phyloP scores from a whole-genome alignment of 2,797 vertebrate genomes.

The Sciurus carolinensis region DNA sequence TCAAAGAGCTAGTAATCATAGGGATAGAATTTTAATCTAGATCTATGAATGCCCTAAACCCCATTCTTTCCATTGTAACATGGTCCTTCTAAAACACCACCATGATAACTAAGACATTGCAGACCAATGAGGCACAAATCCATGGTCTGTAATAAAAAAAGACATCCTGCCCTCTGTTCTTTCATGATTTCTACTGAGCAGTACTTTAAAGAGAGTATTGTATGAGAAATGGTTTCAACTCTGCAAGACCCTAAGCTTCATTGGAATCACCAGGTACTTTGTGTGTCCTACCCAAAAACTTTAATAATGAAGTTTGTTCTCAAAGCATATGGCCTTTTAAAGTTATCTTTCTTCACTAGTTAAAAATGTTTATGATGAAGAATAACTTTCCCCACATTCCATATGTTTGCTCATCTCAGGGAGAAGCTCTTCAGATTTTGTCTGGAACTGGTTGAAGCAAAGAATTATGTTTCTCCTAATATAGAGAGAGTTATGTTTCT shows the following conservation, averaged over 20 bases:
- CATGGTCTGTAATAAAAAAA: neutral
- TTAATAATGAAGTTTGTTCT: constrained; percentile 40
- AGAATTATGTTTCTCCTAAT: constrained; percentile 40
- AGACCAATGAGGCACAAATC: neutral
- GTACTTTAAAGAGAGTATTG: neutral
- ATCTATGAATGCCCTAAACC: neutral
- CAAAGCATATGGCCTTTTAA: constrained; percentile 40
- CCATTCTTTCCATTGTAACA: neutral
- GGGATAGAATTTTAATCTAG: neutral
- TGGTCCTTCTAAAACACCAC: neutral
- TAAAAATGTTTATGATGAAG: constrained; percentile 60
- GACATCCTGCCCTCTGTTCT: neutral
- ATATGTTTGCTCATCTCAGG: constrained; percentile 1
- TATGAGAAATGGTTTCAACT: neutral
- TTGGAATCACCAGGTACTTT: neutral
- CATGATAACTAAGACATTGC: neutral
- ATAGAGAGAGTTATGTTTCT: neutral
- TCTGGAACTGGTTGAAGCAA: constrained; percentile 21
- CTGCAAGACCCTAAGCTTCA: neutral
- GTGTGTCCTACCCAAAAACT: neutral
- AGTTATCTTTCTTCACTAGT: constrained; percentile 41
- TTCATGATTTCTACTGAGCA: neutral
- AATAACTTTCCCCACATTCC: constrained; percentile 11
- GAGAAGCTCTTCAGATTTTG: neutral
- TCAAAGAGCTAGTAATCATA: neutral